phyloP scores from a whole-genome alignment of 2,888 invertebrate genomes.

The Caenorhabditis panamensis region DNA sequence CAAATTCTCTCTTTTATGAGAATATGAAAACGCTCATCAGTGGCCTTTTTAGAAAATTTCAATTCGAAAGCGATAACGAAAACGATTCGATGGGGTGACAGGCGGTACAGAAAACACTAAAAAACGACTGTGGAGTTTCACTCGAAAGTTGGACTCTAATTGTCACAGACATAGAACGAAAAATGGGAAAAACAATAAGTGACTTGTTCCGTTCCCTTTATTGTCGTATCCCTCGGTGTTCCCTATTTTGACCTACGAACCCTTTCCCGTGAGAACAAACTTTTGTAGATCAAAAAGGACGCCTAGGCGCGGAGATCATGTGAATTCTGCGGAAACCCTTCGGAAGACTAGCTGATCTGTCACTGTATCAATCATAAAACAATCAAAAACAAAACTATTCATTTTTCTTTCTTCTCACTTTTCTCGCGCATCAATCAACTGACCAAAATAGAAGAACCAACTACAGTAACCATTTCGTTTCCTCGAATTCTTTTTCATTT shows the following conservation, averaged over 20 bases:
- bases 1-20: not conserved
- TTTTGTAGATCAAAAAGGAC: not conserved
- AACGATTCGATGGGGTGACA: not conserved
- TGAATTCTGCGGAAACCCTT: too few relatives aligned
- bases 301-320: not conserved
- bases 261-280: not conserved
- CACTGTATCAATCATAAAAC: not conserved
- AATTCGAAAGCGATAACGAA: not conserved
- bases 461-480: not conserved
- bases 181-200: too few relatives aligned
- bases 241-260: not conserved
- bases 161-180: too few relatives aligned
- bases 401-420: constrained; percentile 1
- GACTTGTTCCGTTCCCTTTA: too few relatives aligned
- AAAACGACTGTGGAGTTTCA: too few relatives aligned
- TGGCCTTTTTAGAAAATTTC: too few relatives aligned
- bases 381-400: not conserved
- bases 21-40: not conserved
- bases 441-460: constrained; percentile 27
- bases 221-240: too few relatives aligned
- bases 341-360: too few relatives aligned
- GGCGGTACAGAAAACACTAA: not conserved
- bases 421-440: constrained; percentile 13
- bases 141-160: too few relatives aligned
- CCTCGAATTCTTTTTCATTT: constrained; percentile 11